These are phyloP conservation scores for Conger conger DNA, from an alignment of 2,113 vertebrate genomes.

Conservation along the genomic window DNA sequence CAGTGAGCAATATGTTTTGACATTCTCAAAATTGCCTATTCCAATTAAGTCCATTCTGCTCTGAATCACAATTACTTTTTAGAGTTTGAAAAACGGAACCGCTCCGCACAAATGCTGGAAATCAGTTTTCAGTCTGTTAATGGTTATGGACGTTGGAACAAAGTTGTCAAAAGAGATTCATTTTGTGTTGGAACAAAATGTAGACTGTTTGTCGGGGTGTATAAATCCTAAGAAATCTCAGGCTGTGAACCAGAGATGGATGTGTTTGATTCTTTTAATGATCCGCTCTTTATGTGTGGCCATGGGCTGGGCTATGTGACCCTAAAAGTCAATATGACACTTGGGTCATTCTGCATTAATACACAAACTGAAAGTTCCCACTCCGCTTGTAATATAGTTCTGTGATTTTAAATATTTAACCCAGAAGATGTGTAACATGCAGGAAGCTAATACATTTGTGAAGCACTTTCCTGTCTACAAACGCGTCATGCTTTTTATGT, in stretches of 20 bases:
- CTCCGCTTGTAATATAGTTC: background rate
- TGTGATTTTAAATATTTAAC: background rate
- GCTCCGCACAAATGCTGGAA: background rate
- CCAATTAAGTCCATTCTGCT: background rate
- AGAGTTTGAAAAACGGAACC: background rate
- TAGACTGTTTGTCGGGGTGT: background rate
- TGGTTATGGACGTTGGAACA: constrained; percentile 5
- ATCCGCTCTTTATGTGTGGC: background rate
- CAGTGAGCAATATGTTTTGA: no score
- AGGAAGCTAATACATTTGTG: background rate
- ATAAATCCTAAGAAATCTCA: background rate
- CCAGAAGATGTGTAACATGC: background rate
- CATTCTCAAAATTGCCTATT: background rate
- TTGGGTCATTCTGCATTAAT: background rate
- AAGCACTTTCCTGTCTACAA: background rate
- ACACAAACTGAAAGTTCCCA: background rate
- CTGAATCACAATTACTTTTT: background rate
- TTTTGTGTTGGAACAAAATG: background rate
- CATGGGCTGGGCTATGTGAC: no score
- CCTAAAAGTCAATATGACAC: background rate
- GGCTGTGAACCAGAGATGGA: background rate
- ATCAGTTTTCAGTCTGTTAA: background rate
- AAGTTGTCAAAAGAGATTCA: background rate
- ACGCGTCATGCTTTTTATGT: background rate
- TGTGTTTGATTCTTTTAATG: constrained; percentile 4